Base-by-base conservation (phyloP, 92 coral and sea anemone species). In the Scolanthus callimorphus region DNA sequence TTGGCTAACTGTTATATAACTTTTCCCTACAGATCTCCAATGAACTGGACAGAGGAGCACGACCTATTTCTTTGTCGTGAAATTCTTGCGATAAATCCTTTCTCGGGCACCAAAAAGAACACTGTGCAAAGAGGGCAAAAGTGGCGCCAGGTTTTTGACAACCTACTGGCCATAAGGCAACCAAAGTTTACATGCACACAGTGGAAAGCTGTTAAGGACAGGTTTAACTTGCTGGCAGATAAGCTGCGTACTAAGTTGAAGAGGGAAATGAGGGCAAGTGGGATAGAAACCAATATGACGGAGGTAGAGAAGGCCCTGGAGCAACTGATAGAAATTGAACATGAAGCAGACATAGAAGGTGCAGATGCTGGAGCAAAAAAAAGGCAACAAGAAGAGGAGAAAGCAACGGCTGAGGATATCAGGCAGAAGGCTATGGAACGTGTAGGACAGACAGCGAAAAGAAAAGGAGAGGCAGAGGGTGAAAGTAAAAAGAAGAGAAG, bases 101-200 rank as follows among this genome's bases (percentile, higher is more conserved):
- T 77, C 71, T 61, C 77, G 30, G 86, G 86, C 29, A 64, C 79
- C 4, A 78, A 59, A 46, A 78, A 70, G 39, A 69, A 74, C 17
- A 61, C 85, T 2, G 26, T 62, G 17, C 61, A 57, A 44, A 63
- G 86, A 41, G 73, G 80, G 45, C 74, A 74, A 21, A 79, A 71
- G 50, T 79, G 80, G 86, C 31, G 61, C 27, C 67, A 65, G 20
- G n/a, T n/a, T n/a, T n/a, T n/a, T n/a, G 70, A 79, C 24, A 59
- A 64, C 31, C 53, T 71, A 26, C 43, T 29, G 22, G 64, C 53
- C 1, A 59, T 78, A 6, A 59, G 55, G 44, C 31, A 25, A 12
- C 56, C 65, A 17, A 69, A 48, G 17, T 78, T 78, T 60, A 78
- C 55, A 31, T n/a, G n/a, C n/a, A 78, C 70, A 17, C 73, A 62